Percentiles rank a stretch among this genome's conserved stretches.
phyloP scores from a whole-genome alignment of 2,113 vertebrate genomes.

The Synodontis membranacea region DNA sequence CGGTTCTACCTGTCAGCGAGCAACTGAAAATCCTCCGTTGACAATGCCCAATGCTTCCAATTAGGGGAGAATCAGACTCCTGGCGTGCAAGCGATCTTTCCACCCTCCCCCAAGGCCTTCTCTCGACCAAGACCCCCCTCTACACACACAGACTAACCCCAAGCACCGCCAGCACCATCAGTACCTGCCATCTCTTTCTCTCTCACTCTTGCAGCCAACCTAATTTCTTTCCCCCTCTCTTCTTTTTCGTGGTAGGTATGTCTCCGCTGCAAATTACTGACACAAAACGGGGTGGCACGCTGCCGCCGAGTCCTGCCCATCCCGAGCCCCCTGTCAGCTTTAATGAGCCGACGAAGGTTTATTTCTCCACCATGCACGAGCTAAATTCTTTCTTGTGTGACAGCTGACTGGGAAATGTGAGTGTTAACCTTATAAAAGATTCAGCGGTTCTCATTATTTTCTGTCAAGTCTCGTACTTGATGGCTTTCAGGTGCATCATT shows the following conservation, averaged over 20 bases:
- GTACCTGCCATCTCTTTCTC: constrained; percentile 66
- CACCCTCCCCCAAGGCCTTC: constrained; percentile 81
- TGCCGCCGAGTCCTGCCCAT: constrained; percentile 75
- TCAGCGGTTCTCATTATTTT: constrained; percentile 99
- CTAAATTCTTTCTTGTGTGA: constrained; percentile 99
- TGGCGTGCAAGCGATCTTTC: constrained; percentile 90
- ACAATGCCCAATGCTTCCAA: constrained; percentile 99
- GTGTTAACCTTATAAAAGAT: constrained; percentile 99
- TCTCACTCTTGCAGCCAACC: constrained; percentile 51
- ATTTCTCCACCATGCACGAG: constrained; percentile 82
- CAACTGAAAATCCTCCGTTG: constrained; percentile 95
- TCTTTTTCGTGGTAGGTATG: constrained; percentile 69
- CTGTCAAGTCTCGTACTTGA: constrained; percentile 96
- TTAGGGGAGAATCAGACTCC: constrained; percentile 92
- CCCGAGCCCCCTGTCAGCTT: constrained; percentile 94
- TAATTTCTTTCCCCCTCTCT: constrained; percentile 65
- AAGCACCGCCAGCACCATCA: constrained; percentile 60
- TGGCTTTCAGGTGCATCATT: constrained; percentile 86
- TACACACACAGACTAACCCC: constrained; percentile 31
- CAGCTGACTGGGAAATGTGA: constrained; percentile 96
- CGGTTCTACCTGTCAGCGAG: constrained; percentile 97
- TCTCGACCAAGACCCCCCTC: constrained; percentile 31
- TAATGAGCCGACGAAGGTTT: constrained; percentile 99
- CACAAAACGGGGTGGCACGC: constrained; percentile 94
- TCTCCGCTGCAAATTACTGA: constrained; percentile 93